A percentile compares a stretch with the other conserved stretches of the same genome.
These are phyloP conservation scores for Cotesia chilonis DNA, from an alignment of 1,140 invertebrate species.

Conservation along the genomic window DNA sequence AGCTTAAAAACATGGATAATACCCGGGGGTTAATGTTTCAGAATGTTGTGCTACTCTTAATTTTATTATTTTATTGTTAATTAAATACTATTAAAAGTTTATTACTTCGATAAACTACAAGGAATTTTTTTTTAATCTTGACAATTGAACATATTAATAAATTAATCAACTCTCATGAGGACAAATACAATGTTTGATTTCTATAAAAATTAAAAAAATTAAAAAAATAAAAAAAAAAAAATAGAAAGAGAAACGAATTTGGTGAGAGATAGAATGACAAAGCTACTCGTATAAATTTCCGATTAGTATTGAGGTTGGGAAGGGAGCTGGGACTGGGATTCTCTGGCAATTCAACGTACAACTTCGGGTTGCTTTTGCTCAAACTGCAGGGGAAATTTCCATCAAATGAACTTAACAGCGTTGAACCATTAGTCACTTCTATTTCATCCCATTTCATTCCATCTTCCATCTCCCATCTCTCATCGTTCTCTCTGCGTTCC, in stretches of 20 bases:
- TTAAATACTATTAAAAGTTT: background rate
- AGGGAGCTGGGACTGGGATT: slow-evolving; percentile 20
- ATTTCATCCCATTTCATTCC: slow-evolving; percentile 17
- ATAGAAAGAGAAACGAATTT: background rate
- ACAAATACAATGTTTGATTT: too few relatives aligned
- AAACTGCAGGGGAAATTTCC: slow-evolving; percentile 28
- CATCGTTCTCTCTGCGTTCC: slow-evolving; percentile 24
- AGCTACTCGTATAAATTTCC: slow-evolving; percentile 39
- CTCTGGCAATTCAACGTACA: slow-evolving; percentile 23
- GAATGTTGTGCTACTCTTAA: slow-evolving; percentile 27
- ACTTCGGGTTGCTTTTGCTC: background rate
- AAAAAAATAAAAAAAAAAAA: background rate
- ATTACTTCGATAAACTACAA: too few relatives aligned
- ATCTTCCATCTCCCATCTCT: too few relatives aligned
- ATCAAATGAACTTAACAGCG: slow-evolving; percentile 43
- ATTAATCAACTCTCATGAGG: too few relatives aligned
- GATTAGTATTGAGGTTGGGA: slow-evolving; percentile 32
- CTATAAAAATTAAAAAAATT: background rate
- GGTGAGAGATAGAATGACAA: background rate
- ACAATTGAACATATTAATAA: too few relatives aligned
- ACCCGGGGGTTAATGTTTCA: slow-evolving; percentile 29
- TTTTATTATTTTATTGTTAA: slow-evolving; percentile 10
- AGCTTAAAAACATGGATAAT: slow-evolving; percentile 31
- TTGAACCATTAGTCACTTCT: slow-evolving; percentile 40
- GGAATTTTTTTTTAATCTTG: too few relatives aligned